Conservation (phyloP, 2,113 vertebrate species). For the Synodontis membranacea region DNA sequence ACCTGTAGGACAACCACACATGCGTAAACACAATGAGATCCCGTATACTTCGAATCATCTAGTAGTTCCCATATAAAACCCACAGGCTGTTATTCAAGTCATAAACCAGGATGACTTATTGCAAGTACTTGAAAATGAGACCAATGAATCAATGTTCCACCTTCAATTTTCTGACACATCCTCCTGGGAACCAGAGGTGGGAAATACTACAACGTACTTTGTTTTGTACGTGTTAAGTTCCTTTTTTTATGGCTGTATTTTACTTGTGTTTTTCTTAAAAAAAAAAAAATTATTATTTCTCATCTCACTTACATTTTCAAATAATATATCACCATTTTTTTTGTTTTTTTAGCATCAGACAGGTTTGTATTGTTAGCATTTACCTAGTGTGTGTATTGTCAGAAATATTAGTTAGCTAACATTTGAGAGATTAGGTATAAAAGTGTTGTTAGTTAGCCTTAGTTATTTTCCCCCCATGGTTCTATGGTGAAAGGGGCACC, state of each 20-base stretch:
- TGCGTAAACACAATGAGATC: constrained; percentile 14
- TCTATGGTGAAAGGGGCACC: neutral
- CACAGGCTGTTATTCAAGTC: neutral
- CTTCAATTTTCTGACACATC: neutral
- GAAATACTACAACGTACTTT: neutral
- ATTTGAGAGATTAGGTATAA: neutral
- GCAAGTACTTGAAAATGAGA: neutral
- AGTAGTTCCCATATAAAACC: neutral
- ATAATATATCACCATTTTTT: neutral
- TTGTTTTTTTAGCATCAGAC: neutral
- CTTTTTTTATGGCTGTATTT: too few species aligned
- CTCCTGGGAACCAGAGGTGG: neutral
- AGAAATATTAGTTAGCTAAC: neutral
- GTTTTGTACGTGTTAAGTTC: too few species aligned
- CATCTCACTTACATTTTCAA: neutral
- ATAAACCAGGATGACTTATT: neutral
- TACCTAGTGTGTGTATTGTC: neutral
- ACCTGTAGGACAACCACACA: constrained; percentile 60
- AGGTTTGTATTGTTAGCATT: neutral
- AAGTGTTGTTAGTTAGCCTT: neutral
- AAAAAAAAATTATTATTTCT: too few species aligned
- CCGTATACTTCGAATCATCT: neutral
- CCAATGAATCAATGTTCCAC: neutral
- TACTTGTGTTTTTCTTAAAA: too few species aligned
- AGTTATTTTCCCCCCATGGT: neutral